A percentile compares a stretch with the other conserved stretches of the same genome.
These are phyloP conservation scores for Incurvaria masculella DNA, from an alignment of 2,888 invertebrate genomes.

Conservation along the genomic window DNA sequence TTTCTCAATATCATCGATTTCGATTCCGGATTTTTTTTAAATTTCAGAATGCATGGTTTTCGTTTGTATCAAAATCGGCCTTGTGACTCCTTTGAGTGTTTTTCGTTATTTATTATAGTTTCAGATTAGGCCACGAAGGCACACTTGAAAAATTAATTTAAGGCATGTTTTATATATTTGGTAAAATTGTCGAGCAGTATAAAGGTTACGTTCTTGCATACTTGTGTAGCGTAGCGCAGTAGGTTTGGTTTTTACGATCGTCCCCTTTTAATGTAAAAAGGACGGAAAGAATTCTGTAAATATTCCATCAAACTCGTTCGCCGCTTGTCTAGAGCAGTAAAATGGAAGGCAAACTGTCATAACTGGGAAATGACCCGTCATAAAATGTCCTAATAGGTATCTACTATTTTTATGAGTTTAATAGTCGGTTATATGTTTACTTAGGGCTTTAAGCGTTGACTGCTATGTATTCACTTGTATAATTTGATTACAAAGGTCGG, in stretches of 20 bases:
- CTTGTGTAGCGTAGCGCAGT: no score
- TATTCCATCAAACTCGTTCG: not conserved
- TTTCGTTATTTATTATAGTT: no score
- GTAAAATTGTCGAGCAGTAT: no score
- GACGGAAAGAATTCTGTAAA: not conserved
- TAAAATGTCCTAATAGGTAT: not conserved
- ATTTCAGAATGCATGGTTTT: no score
- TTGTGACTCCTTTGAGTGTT: no score
- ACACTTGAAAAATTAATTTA: no score
- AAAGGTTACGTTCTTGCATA: no score
- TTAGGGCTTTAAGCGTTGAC: not conserved
- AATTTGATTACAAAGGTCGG: not conserved
- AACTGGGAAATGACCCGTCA: not conserved
- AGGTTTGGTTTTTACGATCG: not conserved
- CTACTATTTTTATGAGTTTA: not conserved
- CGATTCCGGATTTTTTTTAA: no score
- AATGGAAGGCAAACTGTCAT: not conserved
- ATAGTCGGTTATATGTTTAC: not conserved
- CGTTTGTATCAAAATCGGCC: no score
- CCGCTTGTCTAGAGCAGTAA: not conserved
- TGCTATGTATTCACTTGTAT: not conserved
- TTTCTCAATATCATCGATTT: no score
- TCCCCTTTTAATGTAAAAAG: not conserved
- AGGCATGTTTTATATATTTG: no score
- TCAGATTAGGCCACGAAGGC: no score